phyloP scores from a whole-genome alignment of 2,797 vertebrate genomes.

The Chelmon rostratus region DNA sequence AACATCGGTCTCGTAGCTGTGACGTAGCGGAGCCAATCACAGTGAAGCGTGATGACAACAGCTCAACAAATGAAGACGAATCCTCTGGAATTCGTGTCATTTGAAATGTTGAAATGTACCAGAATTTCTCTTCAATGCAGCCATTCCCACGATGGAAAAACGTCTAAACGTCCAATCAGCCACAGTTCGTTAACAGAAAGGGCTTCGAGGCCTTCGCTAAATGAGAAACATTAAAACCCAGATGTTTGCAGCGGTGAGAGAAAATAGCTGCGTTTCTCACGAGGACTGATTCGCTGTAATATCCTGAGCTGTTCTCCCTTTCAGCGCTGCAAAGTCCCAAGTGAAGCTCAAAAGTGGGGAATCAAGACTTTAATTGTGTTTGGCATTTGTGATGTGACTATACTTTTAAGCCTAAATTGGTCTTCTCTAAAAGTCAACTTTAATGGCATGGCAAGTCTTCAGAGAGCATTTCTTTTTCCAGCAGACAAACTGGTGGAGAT shows the following conservation, averaged over 20 bases:
- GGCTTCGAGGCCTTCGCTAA: background rate
- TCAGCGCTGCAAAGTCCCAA: background rate
- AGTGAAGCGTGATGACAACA: too few species aligned
- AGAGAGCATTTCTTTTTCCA: slow-evolving; percentile 19
- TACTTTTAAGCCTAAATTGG: slow-evolving; percentile 32
- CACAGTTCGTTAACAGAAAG: background rate
- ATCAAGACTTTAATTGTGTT: slow-evolving; percentile 12
- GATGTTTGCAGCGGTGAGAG: background rate
- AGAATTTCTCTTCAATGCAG: too few species aligned
- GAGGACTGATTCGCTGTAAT: background rate
- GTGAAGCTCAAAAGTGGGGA: background rate
- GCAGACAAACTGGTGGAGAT: background rate
- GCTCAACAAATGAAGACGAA: too few species aligned
- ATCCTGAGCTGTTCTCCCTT: background rate
- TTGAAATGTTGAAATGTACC: too few species aligned
- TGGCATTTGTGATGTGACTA: slow-evolving; percentile 20
- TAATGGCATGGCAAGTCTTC: slow-evolving; percentile 16
- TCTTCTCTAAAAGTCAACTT: slow-evolving; percentile 36
- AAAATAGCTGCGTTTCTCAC: background rate
- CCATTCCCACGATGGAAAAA: background rate
- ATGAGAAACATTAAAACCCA: background rate
- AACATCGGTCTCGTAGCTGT: too few species aligned
- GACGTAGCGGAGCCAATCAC: too few species aligned
- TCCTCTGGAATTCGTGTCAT: too few species aligned
- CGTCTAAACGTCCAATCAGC: background rate